phyloP scores from a whole-genome alignment of 2,113 vertebrate species.

The Hydrolagus affinis region DNA sequence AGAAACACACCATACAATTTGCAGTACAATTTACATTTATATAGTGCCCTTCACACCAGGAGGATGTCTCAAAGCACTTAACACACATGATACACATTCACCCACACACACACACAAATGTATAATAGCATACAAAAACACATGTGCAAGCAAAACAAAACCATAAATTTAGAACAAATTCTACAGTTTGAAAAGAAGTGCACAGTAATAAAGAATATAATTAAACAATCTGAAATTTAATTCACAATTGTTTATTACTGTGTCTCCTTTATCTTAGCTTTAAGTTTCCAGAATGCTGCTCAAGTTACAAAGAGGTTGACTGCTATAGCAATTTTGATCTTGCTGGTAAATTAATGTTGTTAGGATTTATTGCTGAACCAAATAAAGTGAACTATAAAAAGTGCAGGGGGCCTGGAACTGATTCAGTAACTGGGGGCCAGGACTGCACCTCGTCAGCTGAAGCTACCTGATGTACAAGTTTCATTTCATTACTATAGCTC shows the following conservation, averaged over 20 bases:
- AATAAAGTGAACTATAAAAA: not conserved
- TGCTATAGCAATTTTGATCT: not conserved
- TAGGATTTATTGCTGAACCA: not conserved
- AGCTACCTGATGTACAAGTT: not conserved
- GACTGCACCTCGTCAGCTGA: not conserved
- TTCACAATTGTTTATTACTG: not conserved
- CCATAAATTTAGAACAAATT: not conserved
- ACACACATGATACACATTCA: no score
- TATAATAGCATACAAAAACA: no score
- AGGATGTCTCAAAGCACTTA: no score
- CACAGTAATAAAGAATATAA: not conserved
- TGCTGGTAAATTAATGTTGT: conserved; percentile 16
- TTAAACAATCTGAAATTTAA: not conserved
- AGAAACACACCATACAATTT: not conserved
- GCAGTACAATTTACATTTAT: not conserved
- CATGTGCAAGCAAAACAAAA: no score
- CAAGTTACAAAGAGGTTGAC: not conserved
- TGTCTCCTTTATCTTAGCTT: not conserved
- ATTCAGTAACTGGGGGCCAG: not conserved
- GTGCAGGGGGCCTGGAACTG: not conserved
- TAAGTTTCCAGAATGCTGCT: not conserved
- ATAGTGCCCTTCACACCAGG: no score
- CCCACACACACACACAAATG: no score
- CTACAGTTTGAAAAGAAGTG: not conserved
- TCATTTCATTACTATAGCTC: not conserved